Conservation (phyloP, 1,140 invertebrate genomes). For the Ptiloglossa arizonensis region DNA sequence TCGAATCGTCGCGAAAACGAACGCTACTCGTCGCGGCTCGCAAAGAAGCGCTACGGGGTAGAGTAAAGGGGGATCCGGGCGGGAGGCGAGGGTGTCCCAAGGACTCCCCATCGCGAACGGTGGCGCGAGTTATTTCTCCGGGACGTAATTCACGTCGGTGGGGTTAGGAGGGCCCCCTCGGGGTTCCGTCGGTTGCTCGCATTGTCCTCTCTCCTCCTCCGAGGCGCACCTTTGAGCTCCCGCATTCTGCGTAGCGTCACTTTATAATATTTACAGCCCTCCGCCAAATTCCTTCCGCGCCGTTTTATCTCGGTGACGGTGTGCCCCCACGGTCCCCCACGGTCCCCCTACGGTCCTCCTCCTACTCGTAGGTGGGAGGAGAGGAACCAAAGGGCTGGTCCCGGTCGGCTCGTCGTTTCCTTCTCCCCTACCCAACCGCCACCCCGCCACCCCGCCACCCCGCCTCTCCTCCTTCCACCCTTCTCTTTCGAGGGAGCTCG, state of each 20-base stretch:
- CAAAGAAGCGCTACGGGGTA: too few relatives aligned
- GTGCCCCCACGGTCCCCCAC: too few relatives aligned
- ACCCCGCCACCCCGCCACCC: too few relatives aligned
- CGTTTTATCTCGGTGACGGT: constrained; percentile 70
- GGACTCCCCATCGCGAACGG: constrained; percentile 67
- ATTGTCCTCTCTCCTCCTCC: constrained; percentile 57
- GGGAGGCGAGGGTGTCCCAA: constrained; percentile 47
- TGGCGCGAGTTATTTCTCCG: constrained; percentile 69
- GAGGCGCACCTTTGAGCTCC: constrained; percentile 68
- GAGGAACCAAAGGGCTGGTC: constrained; percentile 29
- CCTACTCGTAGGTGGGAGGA: constrained; percentile 12
- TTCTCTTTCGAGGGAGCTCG: background rate
- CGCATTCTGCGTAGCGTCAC: constrained; percentile 75
- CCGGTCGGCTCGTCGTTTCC: background rate
- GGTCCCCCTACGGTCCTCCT: too few relatives aligned
- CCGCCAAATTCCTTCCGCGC: constrained; percentile 73
- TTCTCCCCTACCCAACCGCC: too few relatives aligned
- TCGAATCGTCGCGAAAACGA: background rate
- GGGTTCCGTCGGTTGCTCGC: constrained; percentile 41
- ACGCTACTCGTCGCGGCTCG: background rate
- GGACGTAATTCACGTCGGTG: constrained; percentile 70
- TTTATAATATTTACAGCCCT: constrained; percentile 79
- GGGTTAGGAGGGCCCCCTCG: constrained; percentile 1
- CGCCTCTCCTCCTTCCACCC: too few relatives aligned
- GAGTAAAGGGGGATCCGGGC: constrained; percentile 4